A percentile compares a stretch with the other conserved stretches of the same genome.
Evolutionary conservation across 2,113 vertebrate genomes (phyloP).

Genomic region (Eulemur rufifrons): DNA sequence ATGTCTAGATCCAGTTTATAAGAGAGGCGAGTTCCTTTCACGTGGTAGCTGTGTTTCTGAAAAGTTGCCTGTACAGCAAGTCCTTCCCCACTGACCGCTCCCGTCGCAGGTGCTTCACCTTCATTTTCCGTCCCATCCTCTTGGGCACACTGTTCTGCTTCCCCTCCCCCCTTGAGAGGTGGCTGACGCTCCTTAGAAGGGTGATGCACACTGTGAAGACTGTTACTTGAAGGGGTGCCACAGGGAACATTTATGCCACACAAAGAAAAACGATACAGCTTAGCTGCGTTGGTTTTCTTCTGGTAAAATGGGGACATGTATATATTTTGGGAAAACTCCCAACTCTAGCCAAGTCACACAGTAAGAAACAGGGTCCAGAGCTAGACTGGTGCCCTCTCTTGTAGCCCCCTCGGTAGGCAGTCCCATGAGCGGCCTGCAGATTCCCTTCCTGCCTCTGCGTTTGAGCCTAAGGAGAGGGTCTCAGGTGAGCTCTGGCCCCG

Average conservation of each 20-base stretch:
- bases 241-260: not conserved
- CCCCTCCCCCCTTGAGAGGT: not conserved
- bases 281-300: not conserved
- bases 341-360: not conserved
- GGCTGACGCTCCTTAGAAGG: not conserved
- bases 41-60: not conserved
- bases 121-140: not conserved
- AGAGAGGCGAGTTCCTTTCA: not conserved
- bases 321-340: not conserved
- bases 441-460: not conserved
- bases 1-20: constrained; percentile 59
- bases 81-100: not conserved
- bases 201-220: not conserved
- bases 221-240: not conserved
- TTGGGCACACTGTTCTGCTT: not conserved
- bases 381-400: not conserved
- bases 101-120: not conserved
- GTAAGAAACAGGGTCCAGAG: not conserved
- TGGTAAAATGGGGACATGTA: not conserved
- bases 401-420: not conserved
- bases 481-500: not conserved
- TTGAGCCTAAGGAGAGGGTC: not conserved
- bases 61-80: not conserved
- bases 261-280: not conserved
- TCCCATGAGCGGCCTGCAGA: rapidly evolving